These are phyloP conservation scores for Drosophila basisetae DNA, from an alignment of 2,888 invertebrate genomes.

Conservation along the genomic window DNA sequence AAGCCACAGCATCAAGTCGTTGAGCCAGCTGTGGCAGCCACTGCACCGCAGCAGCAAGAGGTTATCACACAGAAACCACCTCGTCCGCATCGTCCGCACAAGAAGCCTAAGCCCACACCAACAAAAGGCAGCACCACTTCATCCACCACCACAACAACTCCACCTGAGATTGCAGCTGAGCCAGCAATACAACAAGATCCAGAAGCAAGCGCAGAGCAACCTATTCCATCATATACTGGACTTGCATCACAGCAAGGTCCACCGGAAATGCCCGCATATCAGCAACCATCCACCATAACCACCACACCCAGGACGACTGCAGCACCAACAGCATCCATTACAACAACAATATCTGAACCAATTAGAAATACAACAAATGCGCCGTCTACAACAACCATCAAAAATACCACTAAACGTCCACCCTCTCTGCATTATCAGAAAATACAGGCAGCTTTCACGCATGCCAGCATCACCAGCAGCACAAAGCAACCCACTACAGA, in stretches of 20 bases:
- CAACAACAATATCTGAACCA: conserved; percentile 1
- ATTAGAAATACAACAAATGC: conserved; percentile 20
- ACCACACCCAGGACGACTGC: conserved; percentile 13
- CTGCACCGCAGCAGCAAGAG: conserved; percentile 56
- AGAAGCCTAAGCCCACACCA: conserved; percentile 61
- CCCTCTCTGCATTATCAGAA: conserved; percentile 62
- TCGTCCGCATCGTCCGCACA: conserved; percentile 54
- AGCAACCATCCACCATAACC: conserved; percentile 10
- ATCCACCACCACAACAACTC: conserved; percentile 22
- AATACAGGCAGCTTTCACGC: conserved; percentile 44
- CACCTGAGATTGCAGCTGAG: conserved; percentile 26
- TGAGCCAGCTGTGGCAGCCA: conserved; percentile 33
- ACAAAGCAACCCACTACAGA: conserved; percentile 40
- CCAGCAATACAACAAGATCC: conserved; percentile 16
- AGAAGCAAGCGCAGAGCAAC: conserved; percentile 1
- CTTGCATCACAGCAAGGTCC: conserved; percentile 8
- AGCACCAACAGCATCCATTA: conserved; percentile 30
- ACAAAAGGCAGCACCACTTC: conserved; percentile 42
- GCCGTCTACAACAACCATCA: conserved; percentile 20
- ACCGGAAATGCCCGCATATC: conserved; percentile 16
- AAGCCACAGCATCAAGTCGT: conserved; percentile 44
- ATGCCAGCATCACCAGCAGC: conserved; percentile 27
- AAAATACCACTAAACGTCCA: conserved; percentile 25
- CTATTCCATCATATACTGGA: neutral
- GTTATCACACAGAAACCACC: conserved; percentile 36